phyloP scores from a whole-genome alignment of 2,888 invertebrate species.

The Notodonta ziczac region DNA sequence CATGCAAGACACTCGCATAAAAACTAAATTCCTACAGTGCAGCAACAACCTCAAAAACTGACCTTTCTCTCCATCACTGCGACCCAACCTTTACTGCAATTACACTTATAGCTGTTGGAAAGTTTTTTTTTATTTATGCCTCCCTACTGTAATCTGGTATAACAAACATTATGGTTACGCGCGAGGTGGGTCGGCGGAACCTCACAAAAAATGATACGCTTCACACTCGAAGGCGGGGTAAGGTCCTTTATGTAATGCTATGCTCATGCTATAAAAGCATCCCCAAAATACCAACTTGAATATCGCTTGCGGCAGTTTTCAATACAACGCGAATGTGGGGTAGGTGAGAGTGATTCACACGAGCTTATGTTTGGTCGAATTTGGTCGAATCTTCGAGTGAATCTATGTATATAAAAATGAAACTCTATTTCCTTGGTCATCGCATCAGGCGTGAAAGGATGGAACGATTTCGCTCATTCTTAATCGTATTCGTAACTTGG shows the following conservation, averaged over 20 bases:
- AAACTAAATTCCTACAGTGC: no score
- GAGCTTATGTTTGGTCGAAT: no score
- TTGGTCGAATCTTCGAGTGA: no score
- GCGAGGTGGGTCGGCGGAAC: constrained; percentile 7
- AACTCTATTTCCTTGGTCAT: no score
- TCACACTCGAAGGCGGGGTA: background rate
- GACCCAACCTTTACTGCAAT: constrained; percentile 9
- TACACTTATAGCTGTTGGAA: constrained; percentile 10
- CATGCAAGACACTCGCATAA: no score
- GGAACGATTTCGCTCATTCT: no score
- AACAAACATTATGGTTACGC: constrained; percentile 17
- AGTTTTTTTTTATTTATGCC: constrained; percentile 17
- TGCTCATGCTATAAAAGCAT: background rate
- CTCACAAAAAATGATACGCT: constrained; percentile 1
- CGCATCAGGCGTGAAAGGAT: no score
- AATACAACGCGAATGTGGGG: no score
- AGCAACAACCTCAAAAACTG: no score
- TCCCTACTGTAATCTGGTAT: constrained; percentile 10
- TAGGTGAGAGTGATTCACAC: no score
- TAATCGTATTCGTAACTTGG: no score
- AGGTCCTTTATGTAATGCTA: background rate
- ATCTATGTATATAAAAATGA: no score
- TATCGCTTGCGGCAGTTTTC: background rate
- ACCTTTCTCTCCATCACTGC: constrained; percentile 1
- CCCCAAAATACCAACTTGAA: background rate